phyloP scores from a whole-genome alignment of 2,888 invertebrate species.

The Horisme vitalbata region DNA sequence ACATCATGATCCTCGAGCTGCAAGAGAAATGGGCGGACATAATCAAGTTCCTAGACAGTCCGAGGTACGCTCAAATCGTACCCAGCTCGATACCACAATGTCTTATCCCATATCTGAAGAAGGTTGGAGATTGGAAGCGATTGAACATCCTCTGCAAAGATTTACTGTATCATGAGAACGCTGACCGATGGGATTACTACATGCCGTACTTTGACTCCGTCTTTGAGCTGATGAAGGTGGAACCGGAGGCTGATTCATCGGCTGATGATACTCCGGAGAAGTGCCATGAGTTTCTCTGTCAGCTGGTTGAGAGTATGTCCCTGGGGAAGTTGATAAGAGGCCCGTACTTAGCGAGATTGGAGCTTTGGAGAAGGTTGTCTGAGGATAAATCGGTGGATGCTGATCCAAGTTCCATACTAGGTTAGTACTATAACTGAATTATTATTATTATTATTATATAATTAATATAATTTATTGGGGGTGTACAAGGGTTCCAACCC shows the following conservation, averaged over 20 bases:
- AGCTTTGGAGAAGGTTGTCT: conserved; percentile 86
- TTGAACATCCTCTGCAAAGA: conserved; percentile 89
- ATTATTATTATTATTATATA: too few species aligned
- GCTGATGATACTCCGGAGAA: conserved; percentile 73
- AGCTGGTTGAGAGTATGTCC: conserved; percentile 76
- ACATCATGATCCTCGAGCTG: conserved; percentile 90
- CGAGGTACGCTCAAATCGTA: conserved; percentile 86
- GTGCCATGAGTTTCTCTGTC: conserved; percentile 71
- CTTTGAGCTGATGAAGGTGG: conserved; percentile 82
- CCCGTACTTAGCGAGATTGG: conserved; percentile 92
- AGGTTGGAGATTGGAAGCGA: conserved; percentile 88
- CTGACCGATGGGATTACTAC: conserved; percentile 89
- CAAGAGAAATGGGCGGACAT: conserved; percentile 92
- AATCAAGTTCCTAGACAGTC: conserved; percentile 90
- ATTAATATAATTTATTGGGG: too few species aligned
- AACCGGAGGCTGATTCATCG: conserved; percentile 43
- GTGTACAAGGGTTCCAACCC: too few species aligned
- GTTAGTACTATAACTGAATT: background rate
- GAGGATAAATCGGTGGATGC: conserved; percentile 54
- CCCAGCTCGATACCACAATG: conserved; percentile 87
- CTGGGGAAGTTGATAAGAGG: conserved; percentile 85
- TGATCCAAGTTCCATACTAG: conserved; percentile 80
- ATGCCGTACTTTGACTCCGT: conserved; percentile 88
- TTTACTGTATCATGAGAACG: conserved; percentile 86
- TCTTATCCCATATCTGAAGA: conserved; percentile 88